Conservation (phyloP, 1,140 invertebrate genomes). For the Drosophila pseudoobscura region DNA sequence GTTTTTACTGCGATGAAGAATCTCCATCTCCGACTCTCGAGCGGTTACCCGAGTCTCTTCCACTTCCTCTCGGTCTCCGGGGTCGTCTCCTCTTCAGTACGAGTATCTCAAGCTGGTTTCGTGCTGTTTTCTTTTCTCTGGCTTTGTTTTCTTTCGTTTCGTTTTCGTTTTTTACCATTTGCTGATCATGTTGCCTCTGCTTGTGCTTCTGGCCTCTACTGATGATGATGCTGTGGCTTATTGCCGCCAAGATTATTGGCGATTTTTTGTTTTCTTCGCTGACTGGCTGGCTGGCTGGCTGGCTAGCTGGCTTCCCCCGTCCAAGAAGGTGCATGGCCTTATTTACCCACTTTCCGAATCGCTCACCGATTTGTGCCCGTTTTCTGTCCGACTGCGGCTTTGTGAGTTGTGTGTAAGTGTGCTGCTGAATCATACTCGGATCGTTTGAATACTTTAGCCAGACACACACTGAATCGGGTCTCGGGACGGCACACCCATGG, state of each 20-base stretch:
- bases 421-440: constrained; percentile 66
- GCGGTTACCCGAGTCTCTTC: no score
- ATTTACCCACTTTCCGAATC: constrained; percentile 80
- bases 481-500: constrained; percentile 41
- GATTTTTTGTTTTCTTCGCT: constrained; percentile 6
- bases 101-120: constrained; percentile 35
- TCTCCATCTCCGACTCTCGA: constrained; percentile 19
- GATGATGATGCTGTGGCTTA: constrained; percentile 37
- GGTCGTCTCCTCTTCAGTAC: constrained; percentile 44
- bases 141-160: constrained; percentile 48
- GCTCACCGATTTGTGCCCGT: constrained; percentile 44
- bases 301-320: constrained; percentile 6
- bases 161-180: constrained; percentile 64
- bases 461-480: constrained; percentile 37
- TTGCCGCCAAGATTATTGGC: constrained; percentile 40
- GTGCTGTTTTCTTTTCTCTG: constrained; percentile 48
- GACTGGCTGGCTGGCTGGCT: constrained; percentile 11
- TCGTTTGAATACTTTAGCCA: constrained; percentile 63
- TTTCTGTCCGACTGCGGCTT: constrained; percentile 1
- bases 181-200: constrained; percentile 40
- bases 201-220: not conserved
- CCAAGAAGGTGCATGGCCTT: constrained; percentile 78
- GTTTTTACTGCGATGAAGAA: constrained; percentile 65
- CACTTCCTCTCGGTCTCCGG: constrained; percentile 18
- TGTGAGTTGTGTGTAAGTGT: constrained; percentile 1